A percentile compares a stretch with the other conserved stretches of the same genome.
Evolutionary conservation across 1,140 invertebrate species (phyloP).

Genomic region (Drosophila miranda): DNA sequence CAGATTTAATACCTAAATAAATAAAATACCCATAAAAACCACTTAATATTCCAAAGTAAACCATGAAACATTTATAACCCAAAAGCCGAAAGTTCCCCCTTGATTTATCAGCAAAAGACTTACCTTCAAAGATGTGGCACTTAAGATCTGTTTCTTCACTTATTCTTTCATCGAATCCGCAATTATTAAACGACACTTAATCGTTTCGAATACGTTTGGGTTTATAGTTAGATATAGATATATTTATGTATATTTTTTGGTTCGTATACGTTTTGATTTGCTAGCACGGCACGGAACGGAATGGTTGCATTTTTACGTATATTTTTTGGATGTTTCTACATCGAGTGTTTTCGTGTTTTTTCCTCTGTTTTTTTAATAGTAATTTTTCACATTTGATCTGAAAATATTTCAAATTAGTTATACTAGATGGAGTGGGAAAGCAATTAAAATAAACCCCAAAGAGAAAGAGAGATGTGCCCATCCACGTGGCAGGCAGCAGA

Average conservation of each 20-base stretch:
- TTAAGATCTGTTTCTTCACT: background rate
- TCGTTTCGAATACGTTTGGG: conserved; percentile 40
- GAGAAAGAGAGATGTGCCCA: conserved; percentile 8
- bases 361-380: conserved; percentile 12
- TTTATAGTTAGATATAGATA: conserved; percentile 15
- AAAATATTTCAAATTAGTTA: conserved; percentile 63
- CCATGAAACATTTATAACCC: background rate
- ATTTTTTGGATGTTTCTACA: conserved; percentile 11
- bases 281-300: conserved; percentile 73
- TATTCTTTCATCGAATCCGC: background rate
- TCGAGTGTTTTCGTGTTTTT: background rate
- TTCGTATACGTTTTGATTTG: conserved; percentile 63
- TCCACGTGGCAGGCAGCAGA: conserved; percentile 15
- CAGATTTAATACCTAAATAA: too few species aligned
- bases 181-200: background rate
- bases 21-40: too few species aligned
- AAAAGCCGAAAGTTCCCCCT: background rate
- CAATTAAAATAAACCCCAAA: conserved; percentile 51
- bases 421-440: conserved; percentile 38
- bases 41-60: too few species aligned
- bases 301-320: conserved; percentile 58
- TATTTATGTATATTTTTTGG: conserved; percentile 23
- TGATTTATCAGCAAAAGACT: background rate
- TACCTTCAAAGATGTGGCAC: background rate
- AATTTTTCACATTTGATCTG: conserved; percentile 39